A percentile compares a stretch with the other conserved stretches of the same genome.
These are phyloP conservation scores for Leptonema lineaticorne DNA, from an alignment of 1,140 invertebrate genomes.

Conservation along the genomic window DNA sequence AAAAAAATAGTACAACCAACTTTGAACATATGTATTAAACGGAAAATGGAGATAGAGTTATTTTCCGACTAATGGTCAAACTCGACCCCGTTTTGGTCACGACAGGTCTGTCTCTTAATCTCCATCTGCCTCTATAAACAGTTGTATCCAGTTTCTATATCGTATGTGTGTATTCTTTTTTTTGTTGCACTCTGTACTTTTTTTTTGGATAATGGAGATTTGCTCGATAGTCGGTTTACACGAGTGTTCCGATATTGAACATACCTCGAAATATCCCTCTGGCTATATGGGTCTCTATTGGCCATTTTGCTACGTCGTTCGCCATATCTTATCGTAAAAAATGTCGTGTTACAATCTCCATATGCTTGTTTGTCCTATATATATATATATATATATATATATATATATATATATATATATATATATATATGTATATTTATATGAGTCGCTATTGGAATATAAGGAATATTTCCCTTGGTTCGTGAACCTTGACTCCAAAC, in stretches of 20 bases:
- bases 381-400: not conserved
- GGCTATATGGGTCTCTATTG: slow-evolving; percentile 3
- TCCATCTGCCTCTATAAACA: not conserved
- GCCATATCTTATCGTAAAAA: not conserved
- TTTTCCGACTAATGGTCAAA: slow-evolving; percentile 14
- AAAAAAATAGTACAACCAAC: no score
- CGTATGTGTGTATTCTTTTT: no score
- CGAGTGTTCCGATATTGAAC: not conserved
- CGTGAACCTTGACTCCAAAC: no score
- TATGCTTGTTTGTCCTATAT: not conserved
- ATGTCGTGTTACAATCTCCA: not conserved
- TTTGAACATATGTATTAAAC: no score
- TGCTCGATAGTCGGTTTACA: not conserved
- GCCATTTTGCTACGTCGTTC: not conserved
- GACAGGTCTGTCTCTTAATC: slow-evolving; percentile 7
- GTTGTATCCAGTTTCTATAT: no score
- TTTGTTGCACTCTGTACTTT: no score
- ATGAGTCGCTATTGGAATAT: no score
- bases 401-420: no score
- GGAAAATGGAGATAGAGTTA: slow-evolving; percentile 16
- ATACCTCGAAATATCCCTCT: not conserved
- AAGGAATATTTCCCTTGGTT: no score
- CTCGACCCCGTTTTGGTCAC: slow-evolving; percentile 3
- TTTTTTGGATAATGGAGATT: no score
- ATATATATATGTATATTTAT: no score